These are phyloP conservation scores for Daktulosphaira vitifoliae DNA, from an alignment of 1,140 invertebrate species.

Conservation along the genomic window DNA sequence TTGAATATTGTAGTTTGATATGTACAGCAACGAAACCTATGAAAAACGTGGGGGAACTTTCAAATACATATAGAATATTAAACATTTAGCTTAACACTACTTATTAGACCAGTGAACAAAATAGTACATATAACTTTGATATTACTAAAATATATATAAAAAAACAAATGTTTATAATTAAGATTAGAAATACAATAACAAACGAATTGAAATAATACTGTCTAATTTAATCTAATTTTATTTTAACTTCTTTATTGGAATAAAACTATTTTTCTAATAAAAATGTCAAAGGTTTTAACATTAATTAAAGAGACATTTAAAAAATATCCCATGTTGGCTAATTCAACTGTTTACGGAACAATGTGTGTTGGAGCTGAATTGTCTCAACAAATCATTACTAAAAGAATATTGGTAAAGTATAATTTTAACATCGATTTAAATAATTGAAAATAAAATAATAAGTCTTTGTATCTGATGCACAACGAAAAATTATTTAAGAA, in stretches of 20 bases:
- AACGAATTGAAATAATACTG: no score
- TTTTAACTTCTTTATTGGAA: no score
- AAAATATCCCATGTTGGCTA: slow-evolving; percentile 56
- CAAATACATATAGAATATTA: not conserved
- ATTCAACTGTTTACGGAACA: slow-evolving; percentile 63
- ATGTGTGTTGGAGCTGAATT: slow-evolving; percentile 70
- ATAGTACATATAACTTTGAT: no score
- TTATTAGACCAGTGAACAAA: no score
- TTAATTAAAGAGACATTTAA: slow-evolving; percentile 41
- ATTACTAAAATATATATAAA: no score
- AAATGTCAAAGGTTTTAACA: slow-evolving; percentile 13
- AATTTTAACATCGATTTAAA: not conserved
- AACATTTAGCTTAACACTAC: no score
- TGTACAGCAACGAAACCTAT: slow-evolving; percentile 10
- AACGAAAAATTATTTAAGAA: slow-evolving; percentile 44
- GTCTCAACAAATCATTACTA: slow-evolving; percentile 63
- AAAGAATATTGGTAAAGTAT: slow-evolving; percentile 50
- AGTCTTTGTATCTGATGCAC: not conserved
- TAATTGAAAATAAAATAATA: no score
- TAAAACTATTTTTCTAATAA: no score
- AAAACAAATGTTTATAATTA: no score
- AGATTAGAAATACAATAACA: no score
- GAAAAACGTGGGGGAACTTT: slow-evolving; percentile 13
- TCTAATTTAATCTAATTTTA: no score
- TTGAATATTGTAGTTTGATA: not conserved